phyloP scores from a whole-genome alignment of 2,113 vertebrate genomes.

The Nasalis larvatus region DNA sequence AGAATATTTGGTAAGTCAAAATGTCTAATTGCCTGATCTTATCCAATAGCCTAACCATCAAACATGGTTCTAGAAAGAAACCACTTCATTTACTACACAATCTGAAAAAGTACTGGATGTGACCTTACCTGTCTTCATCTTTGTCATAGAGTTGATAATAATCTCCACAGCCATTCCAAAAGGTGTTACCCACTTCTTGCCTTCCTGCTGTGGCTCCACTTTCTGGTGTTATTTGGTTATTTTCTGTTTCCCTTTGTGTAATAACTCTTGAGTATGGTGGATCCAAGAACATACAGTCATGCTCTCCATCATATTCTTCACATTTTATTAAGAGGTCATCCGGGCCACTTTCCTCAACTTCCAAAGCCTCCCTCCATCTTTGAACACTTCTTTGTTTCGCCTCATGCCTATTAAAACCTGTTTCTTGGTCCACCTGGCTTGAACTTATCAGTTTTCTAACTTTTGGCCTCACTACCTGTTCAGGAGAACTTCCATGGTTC shows the following conservation, averaged over 20 bases:
- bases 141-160: conserved; percentile 65
- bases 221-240: conserved; percentile 16
- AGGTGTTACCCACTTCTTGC: conserved; percentile 38
- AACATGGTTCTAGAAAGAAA: neutral
- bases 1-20: neutral
- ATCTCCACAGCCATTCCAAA: conserved; percentile 85
- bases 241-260: conserved; percentile 56
- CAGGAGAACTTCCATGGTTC: conserved; percentile 71
- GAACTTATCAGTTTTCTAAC: conserved; percentile 82
- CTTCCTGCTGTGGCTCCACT: conserved; percentile 37
- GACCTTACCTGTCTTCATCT: conserved; percentile 86
- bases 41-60: neutral
- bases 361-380: conserved; percentile 68
- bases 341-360: conserved; percentile 67
- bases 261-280: conserved; percentile 51
- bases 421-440: conserved; percentile 73
- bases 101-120: neutral
- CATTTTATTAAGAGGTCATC: conserved; percentile 68
- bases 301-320: conserved; percentile 64
- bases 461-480: conserved; percentile 91
- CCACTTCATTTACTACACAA: neutral
- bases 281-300: conserved; percentile 67
- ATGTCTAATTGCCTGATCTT: neutral
- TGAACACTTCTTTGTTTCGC: conserved; percentile 70
- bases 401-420: conserved; percentile 53